Evolutionary conservation across 2,797 vertebrate species (phyloP).

Genomic region (Esox masquinongy): DNA sequence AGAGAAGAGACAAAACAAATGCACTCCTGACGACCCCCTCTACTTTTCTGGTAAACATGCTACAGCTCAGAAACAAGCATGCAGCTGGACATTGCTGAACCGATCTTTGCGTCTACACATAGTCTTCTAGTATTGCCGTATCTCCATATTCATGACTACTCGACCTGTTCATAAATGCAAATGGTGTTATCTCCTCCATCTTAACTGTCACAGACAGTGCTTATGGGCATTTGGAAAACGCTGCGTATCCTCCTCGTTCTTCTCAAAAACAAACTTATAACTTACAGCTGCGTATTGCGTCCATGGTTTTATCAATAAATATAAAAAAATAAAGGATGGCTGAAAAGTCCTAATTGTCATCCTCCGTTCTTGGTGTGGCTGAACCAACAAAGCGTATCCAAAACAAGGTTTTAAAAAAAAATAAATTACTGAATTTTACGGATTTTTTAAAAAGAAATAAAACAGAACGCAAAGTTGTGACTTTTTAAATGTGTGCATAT

Average conservation of each 20-base stretch:
- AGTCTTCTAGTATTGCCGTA: slow-evolving; percentile 64
- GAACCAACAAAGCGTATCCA: neutral
- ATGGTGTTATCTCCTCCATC: slow-evolving; percentile 57
- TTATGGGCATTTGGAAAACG: slow-evolving; percentile 1
- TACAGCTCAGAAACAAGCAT: slow-evolving; percentile 32
- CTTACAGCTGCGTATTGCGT: neutral
- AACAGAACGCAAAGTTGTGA: neutral
- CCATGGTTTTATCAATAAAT: neutral
- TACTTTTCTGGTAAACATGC: slow-evolving; percentile 59
- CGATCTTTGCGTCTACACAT: slow-evolving; percentile 61
- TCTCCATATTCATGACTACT: slow-evolving; percentile 77
- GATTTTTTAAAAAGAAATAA: neutral
- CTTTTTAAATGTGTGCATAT: neutral
- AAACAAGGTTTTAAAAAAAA: neutral
- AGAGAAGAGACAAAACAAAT: slow-evolving; percentile 49
- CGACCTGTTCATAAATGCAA: slow-evolving; percentile 75
- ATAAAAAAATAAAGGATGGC: neutral
- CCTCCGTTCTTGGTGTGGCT: neutral
- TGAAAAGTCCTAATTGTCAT: neutral
- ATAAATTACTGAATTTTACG: neutral
- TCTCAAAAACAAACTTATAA: neutral
- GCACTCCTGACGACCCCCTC: slow-evolving; percentile 40
- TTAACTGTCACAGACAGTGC: slow-evolving; percentile 39
- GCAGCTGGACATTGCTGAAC: neutral
- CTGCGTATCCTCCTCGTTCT: slow-evolving; percentile 16